Evolutionary conservation across 2,888 invertebrate genomes (phyloP), one percentile per base, ranked within the genome.

Genomic region (Octodonta nipae): DNA sequence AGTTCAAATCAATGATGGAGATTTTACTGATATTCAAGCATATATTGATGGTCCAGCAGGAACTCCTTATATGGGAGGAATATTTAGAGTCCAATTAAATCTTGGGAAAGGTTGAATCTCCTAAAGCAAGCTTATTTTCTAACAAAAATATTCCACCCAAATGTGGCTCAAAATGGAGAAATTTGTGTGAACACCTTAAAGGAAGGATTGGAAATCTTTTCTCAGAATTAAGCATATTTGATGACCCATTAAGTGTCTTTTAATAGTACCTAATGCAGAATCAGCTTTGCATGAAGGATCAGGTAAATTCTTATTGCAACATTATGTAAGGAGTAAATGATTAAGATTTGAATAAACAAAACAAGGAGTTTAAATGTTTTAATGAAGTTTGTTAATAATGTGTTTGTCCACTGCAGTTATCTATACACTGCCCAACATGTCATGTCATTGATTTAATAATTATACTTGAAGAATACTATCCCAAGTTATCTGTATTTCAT

Each of bases 261-360:
- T 95, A 46, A 93, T 95, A 63, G 89, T 89, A 58, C 93, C 93
- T 56, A 95, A 95, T 72, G 80, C 92, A 4, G 93, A 95, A 65
- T 93, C 92, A 35, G 93, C 93, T 47, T 73, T 95, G 48, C 95
- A 95, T 63, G 93, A 92, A 59, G 93, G 93, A 64, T 93, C 93
- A 34, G 93, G 92, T 11, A 89, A 88, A 65, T 68, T 95, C 60
- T 68, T 95, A 44, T 69, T 89, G 49, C 91, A 91, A 65, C 80
- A 80, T 54, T 95, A 95, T 63, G 85, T n/a, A n/a, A n/a, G n/a
- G n/a, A n/a, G n/a, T n/a, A n/a, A n/a, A n/a, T n/a, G n/a, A n/a
- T n/a, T n/a, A n/a, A n/a, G n/a, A n/a, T n/a, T n/a, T n/a, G n/a
- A n/a, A n/a, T n/a, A n/a, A n/a, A n/a, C n/a, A n/a, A n/a, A n/a